Evolutionary conservation across 1,140 invertebrate genomes (phyloP).

Genomic region (Hyles euphorbiae): DNA sequence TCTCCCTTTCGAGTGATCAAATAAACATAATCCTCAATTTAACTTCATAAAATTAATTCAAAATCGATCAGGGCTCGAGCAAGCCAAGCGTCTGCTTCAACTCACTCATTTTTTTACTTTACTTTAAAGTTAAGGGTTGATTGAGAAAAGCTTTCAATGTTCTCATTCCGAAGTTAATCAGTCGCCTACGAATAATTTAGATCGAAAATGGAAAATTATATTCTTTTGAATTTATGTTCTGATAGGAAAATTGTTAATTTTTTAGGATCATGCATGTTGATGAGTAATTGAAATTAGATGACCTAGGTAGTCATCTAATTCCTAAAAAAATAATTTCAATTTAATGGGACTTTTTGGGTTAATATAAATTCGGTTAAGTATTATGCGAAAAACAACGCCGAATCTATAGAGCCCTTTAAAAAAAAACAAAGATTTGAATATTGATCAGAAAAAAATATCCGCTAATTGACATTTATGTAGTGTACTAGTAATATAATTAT

Average conservation of each 20-base stretch:
- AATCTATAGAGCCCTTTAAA: no score
- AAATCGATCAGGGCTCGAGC: constrained; percentile 54
- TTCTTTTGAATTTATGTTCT: no score
- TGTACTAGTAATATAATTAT: no score
- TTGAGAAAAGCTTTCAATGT: constrained; percentile 42
- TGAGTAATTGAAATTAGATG: background rate
- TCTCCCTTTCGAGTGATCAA: constrained; percentile 40
- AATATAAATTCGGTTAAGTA: no score
- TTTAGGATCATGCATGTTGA: background rate
- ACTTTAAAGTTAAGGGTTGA: constrained; percentile 47
- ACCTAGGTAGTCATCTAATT: background rate
- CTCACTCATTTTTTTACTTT: constrained; percentile 43
- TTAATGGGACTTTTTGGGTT: no score
- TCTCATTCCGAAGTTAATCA: constrained; percentile 43
- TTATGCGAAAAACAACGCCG: no score
- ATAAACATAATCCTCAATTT: constrained; percentile 69
- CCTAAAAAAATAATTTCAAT: no score
- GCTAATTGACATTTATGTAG: no score
- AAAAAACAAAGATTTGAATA: no score
- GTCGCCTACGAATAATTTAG: constrained; percentile 18
- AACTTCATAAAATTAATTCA: constrained; percentile 70
- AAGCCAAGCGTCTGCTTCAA: constrained; percentile 39
- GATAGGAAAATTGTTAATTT: no score
- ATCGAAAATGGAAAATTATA: background rate
- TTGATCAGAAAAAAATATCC: no score